Base-by-base conservation (phyloP, 2,888 invertebrate genomes). In the Leistus spinibarbis region DNA sequence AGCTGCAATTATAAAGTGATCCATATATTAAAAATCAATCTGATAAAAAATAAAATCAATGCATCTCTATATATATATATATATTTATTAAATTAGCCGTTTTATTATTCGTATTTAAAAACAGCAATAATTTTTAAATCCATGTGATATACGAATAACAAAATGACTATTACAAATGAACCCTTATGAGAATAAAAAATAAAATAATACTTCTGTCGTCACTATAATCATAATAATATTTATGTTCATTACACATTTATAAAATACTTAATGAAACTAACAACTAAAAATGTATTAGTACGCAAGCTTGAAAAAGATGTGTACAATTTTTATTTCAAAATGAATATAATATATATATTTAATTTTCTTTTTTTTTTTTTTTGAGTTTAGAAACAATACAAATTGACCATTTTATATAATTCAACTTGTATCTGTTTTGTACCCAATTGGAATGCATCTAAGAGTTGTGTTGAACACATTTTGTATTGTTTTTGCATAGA, bases 1-100 rank as follows among this genome's bases (percentile, higher is more conserved):
- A 81, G 79, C 80, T 80, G 81, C 79, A 79, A 78, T 79, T 72
- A 77, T 77, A 77, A 76, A 80, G 79, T 73, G 66, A 74, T 74
- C 62, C 60, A 74, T 74, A 68, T 67, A 68, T 74, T 73, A 73
- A 73, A 40, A 40, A 74, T 68, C 62, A 60, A 69, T 72, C 72
- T 72, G 72, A 72, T 72, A 72, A 74, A 63, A 73, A 74, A 74
- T 74, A 74, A 67, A 74, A 68, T 68, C 66, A 73, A 66, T 73
- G 40, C 40, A 40, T 40, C 5, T 40, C 7, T 40, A 40, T 40
- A 40, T 40, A 40, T 40, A 40, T 40, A 40, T 40, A 40, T 40
- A 40, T 24, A 24, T 40, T 40, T 5, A 40, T 40, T 40, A 40
- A 40, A 40, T 40, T 17, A 19, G 16, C 22, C 64, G 54, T 65